Percentiles rank a stretch among this genome's conserved stretches.
Conservation (phyloP, 2,888 invertebrate genomes). For the Nineta flava region DNA sequence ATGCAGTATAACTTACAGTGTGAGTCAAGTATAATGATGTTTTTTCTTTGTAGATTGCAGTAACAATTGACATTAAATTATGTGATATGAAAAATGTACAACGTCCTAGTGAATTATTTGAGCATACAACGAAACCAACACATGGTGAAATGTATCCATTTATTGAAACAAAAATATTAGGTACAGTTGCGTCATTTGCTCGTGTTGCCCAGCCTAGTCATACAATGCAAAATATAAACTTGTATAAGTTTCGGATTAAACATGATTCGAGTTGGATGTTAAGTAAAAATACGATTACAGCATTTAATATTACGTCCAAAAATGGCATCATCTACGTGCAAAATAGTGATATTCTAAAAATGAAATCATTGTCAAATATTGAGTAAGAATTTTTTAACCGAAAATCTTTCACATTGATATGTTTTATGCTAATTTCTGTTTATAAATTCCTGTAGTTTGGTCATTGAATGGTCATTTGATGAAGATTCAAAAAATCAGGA, state of each 20-base stretch:
- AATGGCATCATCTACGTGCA: conserved; percentile 42
- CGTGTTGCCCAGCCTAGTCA: conserved; percentile 30
- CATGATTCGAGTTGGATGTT: conserved; percentile 7
- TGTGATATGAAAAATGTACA: neutral
- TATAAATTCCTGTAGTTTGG: conserved; percentile 27
- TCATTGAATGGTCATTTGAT: conserved; percentile 26
- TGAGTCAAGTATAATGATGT: neutral
- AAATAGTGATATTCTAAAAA: conserved; percentile 24
- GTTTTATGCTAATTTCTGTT: too few relatives aligned
- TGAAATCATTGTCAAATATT: conserved; percentile 1
- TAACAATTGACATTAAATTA: conserved; percentile 2
- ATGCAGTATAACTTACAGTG: too few relatives aligned
- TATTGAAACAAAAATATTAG: conserved; percentile 24
- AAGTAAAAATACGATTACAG: conserved; percentile 14
- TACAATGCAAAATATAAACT: conserved; percentile 10
- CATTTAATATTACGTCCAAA: conserved; percentile 34
- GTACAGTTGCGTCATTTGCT: conserved; percentile 29
- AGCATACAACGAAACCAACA: neutral
- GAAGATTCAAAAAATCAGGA: neutral
- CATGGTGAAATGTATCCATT: conserved; percentile 17
- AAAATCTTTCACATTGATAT: neutral
- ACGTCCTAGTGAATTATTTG: conserved; percentile 1
- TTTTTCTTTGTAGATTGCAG: conserved; percentile 1
- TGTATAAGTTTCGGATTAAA: conserved; percentile 3
- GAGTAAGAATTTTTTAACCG: neutral